Evolutionary conservation across 2,888 invertebrate species (phyloP).

Genomic region (Hyposoter dolosus): DNA sequence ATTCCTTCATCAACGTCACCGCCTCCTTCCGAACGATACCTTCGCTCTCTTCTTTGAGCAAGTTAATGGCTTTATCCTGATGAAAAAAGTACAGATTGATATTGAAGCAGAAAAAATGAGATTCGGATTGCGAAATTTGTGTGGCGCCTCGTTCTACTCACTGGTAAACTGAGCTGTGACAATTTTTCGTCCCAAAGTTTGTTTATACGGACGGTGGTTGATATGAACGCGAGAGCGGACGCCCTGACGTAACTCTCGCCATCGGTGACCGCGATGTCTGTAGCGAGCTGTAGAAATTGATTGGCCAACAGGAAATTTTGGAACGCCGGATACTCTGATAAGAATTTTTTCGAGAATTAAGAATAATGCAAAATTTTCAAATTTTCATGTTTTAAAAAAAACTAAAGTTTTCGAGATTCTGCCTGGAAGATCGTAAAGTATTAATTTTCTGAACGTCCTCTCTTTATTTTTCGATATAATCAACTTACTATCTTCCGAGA

Average conservation of each 20-base stretch:
- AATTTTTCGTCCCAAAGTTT: conserved; percentile 89
- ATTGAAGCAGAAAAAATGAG: not conserved
- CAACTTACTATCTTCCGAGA: conserved; percentile 90
- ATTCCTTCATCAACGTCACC: conserved; percentile 88
- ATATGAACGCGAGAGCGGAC: conserved; percentile 90
- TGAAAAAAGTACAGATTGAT: conserved; percentile 57
- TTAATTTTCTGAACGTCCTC: not conserved
- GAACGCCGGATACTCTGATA: conserved; percentile 91
- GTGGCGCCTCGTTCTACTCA: conserved; percentile 80
- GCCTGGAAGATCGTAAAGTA: not conserved
- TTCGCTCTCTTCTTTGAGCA: conserved; percentile 89
- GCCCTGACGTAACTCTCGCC: conserved; percentile 91
- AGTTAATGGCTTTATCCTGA: conserved; percentile 86
- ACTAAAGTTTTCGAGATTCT: not conserved
- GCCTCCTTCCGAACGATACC: conserved; percentile 92
- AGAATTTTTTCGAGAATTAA: conserved; percentile 47
- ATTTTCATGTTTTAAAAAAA: not conserved
- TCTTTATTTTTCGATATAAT: not conserved
- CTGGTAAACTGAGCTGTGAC: conserved; percentile 87
- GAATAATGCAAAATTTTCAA: not conserved
- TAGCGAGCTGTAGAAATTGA: conserved; percentile 88
- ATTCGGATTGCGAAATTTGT: not conserved
- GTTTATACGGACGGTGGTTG: conserved; percentile 88
- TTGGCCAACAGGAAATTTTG: conserved; percentile 89
- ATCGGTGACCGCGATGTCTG: conserved; percentile 89